A percentile compares a stretch with the other conserved stretches of the same genome.
Conservation (phyloP, 2,113 vertebrate genomes). For the Ictidomys tridecemlineatus region DNA sequence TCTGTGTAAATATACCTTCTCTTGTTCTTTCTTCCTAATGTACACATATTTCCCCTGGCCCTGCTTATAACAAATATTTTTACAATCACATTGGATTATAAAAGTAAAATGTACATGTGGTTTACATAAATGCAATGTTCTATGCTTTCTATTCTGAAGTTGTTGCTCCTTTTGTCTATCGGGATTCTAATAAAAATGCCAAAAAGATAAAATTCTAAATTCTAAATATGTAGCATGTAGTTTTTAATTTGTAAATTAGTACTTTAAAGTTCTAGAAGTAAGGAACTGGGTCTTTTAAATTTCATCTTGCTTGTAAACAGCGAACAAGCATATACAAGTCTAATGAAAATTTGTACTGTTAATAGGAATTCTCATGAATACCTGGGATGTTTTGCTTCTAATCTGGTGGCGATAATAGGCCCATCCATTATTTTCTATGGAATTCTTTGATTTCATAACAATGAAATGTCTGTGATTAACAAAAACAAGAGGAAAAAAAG, state of each 20-base stretch:
- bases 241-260: not conserved
- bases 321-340: not conserved
- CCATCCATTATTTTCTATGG: not conserved
- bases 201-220: not conserved
- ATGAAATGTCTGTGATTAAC: not conserved
- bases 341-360: conserved; percentile 21
- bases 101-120: not conserved
- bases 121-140: not conserved
- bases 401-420: not conserved
- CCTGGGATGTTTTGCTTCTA: not conserved
- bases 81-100: not conserved
- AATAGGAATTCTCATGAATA: conserved; percentile 41
- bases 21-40: not conserved
- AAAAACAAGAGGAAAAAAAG: not conserved
- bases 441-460: not conserved
- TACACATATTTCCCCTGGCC: not conserved
- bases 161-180: not conserved
- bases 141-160: not conserved
- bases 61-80: conserved; percentile 19
- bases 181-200: not conserved
- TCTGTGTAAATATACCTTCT: not conserved
- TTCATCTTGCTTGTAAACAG: not conserved
- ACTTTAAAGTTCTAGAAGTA: not conserved
- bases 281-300: not conserved
- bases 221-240: not conserved